Evolutionary conservation across 2,113 vertebrate species (phyloP).

Genomic region (Saccopteryx leptura): DNA sequence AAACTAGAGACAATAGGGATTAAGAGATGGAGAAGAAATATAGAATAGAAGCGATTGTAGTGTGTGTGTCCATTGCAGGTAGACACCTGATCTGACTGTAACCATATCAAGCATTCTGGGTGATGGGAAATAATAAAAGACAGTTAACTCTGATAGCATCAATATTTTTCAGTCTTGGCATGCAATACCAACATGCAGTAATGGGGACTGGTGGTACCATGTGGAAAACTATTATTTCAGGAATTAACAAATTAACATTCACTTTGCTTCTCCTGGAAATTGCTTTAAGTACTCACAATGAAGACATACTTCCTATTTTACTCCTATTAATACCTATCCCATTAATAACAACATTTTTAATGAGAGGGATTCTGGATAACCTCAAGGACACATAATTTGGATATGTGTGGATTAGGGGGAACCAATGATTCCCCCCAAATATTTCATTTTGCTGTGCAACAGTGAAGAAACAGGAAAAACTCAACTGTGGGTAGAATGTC

Average conservation of each 20-base stretch:
- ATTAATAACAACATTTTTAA: background rate
- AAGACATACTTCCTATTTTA: background rate
- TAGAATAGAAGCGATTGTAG: background rate
- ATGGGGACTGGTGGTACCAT: background rate
- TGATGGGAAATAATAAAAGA: background rate
- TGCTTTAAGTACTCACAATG: background rate
- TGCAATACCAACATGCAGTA: background rate
- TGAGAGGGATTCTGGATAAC: background rate
- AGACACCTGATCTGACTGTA: background rate
- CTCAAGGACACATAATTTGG: background rate
- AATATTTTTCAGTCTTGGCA: background rate
- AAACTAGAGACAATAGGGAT: background rate
- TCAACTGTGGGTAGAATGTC: background rate
- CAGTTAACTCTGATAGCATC: background rate
- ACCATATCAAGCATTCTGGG: background rate
- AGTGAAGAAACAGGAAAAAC: background rate
- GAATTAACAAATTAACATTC: background rate
- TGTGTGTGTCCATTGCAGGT: background rate
- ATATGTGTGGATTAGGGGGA: background rate
- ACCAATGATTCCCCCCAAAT: background rate
- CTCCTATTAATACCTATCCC: background rate
- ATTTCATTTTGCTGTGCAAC: background rate
- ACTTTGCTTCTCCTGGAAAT: background rate
- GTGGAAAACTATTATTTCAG: background rate
- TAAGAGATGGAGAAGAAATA: background rate